phyloP scores from a whole-genome alignment of 2,797 vertebrate genomes.

The Knipowitschia caucasica region DNA sequence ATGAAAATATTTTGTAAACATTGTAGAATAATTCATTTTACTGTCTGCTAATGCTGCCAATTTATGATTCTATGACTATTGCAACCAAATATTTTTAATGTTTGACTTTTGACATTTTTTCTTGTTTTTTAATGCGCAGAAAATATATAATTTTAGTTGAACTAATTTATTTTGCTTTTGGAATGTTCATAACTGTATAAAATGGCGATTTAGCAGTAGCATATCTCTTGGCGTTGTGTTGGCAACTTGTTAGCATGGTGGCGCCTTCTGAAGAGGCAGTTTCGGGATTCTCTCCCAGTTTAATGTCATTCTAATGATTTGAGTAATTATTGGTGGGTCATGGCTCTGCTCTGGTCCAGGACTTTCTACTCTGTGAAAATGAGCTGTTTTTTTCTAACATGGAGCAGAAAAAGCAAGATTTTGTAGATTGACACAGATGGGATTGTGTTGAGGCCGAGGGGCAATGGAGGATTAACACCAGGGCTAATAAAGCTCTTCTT shows the following conservation, averaged over 20 bases:
- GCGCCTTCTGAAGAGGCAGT: not conserved
- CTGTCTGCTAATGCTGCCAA: not conserved
- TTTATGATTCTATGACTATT: not conserved
- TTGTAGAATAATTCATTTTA: not conserved
- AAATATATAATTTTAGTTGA: not conserved
- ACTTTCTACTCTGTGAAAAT: constrained; percentile 29
- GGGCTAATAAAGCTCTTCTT: constrained; percentile 74
- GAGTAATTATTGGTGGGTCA: not conserved
- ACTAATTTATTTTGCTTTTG: not conserved
- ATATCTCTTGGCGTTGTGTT: not conserved
- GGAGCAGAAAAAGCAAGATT: constrained; percentile 64
- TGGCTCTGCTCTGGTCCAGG: constrained; percentile 6
- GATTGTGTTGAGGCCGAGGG: constrained; percentile 61
- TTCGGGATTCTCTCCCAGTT: not conserved
- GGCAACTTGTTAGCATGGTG: not conserved
- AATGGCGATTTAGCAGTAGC: not conserved
- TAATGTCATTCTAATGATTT: constrained; percentile 5
- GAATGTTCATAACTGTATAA: not conserved
- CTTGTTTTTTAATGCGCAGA: not conserved
- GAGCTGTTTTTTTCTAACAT: constrained; percentile 58
- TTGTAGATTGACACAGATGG: constrained; percentile 67
- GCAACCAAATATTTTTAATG: constrained; percentile 1
- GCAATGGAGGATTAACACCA: constrained; percentile 64
- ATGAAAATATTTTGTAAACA: not conserved
- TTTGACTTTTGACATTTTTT: not conserved